Evolutionary conservation across 2,888 invertebrate genomes (phyloP).

Genomic region (Oxystoma pomonae): DNA sequence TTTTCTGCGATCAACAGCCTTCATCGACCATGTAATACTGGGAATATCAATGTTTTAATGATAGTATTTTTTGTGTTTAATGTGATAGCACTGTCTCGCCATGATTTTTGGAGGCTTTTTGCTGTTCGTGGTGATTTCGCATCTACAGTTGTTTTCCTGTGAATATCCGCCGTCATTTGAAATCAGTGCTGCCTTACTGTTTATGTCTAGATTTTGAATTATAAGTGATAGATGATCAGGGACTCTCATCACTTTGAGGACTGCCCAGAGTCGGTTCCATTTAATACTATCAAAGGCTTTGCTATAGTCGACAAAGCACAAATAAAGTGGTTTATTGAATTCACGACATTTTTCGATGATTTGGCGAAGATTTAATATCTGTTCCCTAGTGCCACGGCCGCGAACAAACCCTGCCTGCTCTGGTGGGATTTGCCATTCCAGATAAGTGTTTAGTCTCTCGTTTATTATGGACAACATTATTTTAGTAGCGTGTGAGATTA

Average conservation of each 20-base stretch:
- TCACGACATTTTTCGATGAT: background rate
- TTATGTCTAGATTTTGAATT: constrained; percentile 6
- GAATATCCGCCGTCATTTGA: constrained; percentile 10
- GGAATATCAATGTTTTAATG: constrained; percentile 8
- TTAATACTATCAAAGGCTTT: background rate
- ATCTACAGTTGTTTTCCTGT: constrained; percentile 12
- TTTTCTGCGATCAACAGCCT: background rate
- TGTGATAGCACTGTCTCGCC: background rate
- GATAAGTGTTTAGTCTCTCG: background rate
- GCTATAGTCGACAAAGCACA: constrained; percentile 1
- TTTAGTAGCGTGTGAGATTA: background rate
- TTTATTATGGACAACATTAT: background rate
- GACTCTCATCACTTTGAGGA: constrained; percentile 3
- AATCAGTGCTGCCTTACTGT: background rate
- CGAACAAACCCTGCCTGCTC: background rate
- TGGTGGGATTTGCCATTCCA: background rate
- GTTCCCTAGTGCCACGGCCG: background rate
- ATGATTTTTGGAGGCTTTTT: background rate
- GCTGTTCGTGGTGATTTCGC: constrained; percentile 5
- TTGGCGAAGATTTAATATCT: background rate
- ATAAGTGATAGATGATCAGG: constrained; percentile 6
- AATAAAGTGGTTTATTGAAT: background rate
- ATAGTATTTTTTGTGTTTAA: background rate
- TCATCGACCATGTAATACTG: constrained; percentile 3
- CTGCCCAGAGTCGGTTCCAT: background rate